Evolutionary conservation across 2,888 invertebrate species (phyloP), one percentile per base, ranked within the genome.

Genomic region (Ennomos fuscantarius): DNA sequence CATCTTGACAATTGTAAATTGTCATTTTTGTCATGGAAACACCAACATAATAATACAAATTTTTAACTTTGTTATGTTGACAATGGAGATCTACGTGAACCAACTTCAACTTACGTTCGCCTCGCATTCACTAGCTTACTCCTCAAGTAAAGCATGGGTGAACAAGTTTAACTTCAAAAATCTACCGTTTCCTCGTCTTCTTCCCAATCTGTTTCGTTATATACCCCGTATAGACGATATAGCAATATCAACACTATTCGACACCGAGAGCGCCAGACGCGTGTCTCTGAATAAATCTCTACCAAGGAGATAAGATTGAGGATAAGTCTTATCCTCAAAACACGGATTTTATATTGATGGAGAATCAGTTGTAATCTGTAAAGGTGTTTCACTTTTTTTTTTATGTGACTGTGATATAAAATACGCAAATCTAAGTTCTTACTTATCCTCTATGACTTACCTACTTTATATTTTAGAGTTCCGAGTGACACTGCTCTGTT

Each of bases 201-300:
- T 9, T 44, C 11, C 37, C 47, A 52, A 47, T 47, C 51, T 51
- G 47, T 32, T 8, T 31, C 37, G 47, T 47, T 43, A 34, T 24
- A 24, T 6, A 3, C 24, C 37, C 24, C 12, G 42, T 35, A 52
- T 51, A 51, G 37, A 35, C 57, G 43, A 57, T 48, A 46, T 47
- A 47, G 31, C 51, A 48, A 48, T 31, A 42, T 40, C 48, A 39
- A 32, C 42, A 57, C 43, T 48, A 34, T 42, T 50, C 45, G 33
- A 46, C 46, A 45, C 13, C 43, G 52, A 31, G 34, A 40, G 13
- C 47, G 39, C 9, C 32, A 50, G 55, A 52, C 52, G 50, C 56
- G 57, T 57, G 52, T 34, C 43, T 32, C 44, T 47, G 57, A 57
- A 57, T 57, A 57, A 57, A 57, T 57, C 52, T 48, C 43, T 10